Evolutionary conservation across 2,113 vertebrate genomes (phyloP), one percentile per base, ranked within the genome.

Genomic region (Phalacrocorax brasilianus): DNA sequence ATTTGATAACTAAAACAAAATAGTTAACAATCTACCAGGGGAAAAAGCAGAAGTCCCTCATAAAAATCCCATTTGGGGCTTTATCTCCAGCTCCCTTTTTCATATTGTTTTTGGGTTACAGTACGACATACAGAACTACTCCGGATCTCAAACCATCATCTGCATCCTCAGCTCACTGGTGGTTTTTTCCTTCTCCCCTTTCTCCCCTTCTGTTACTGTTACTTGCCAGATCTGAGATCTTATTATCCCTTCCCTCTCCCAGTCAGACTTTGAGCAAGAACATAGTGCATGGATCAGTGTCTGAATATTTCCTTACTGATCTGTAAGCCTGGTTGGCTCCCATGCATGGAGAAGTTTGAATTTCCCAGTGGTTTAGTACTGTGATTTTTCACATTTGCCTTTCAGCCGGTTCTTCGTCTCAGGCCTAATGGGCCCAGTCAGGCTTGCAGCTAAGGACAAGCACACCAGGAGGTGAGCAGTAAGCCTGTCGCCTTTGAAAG

Each of bases 351-450:
- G 72, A 91, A 91, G n/a, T 94, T 66, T 91, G 86, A 73, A 85
- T 94, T 97, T 96, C 73, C 42, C 49, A 26, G 88, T 85, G 81
- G 59, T 72, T 96, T 55, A 90, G 35, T 38, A 58, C 73, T 85
- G 81, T 74, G 47, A 90, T 82, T 96, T 92, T 87, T 75, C 81
- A 82, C 68, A 66, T 95, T 91, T 84, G 58, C 82, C 81, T 96
- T 85, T 61, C 44, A 87, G 85, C 58, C 74, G 49, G 50, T 38
- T 67, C 35, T 93, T 96, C 65, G 47, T 88, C 73, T 86, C 63
- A 56, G 49, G 53, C 49, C 67, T 83, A 83, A 89, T 81, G 63
- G 79, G 42, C 50, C 85, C 87, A 89, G 59, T 56, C 82, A 81
- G 79, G 67, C 79, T 70, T 70, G 55, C 30, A 75, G 73, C 65